A percentile compares a stretch with the other conserved stretches of the same genome.
phyloP scores from a whole-genome alignment of 2,113 vertebrate genomes.

The Trematomus loennbergii region DNA sequence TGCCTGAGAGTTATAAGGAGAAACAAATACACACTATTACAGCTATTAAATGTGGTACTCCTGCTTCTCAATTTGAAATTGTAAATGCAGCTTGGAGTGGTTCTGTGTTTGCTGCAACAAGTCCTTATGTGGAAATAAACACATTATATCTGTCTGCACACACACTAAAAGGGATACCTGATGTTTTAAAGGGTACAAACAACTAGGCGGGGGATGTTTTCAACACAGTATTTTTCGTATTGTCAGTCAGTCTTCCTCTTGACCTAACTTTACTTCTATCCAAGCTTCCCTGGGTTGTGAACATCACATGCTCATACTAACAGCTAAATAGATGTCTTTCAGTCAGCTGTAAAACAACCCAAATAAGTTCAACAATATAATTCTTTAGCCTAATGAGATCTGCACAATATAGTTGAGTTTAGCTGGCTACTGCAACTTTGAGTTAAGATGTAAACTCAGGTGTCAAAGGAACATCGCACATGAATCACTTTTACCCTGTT shows the following conservation, averaged over 20 bases:
- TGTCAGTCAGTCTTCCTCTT: neutral
- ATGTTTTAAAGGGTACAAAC: neutral
- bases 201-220: constrained; percentile 20
- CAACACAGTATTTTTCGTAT: neutral
- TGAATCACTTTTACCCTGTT: neutral
- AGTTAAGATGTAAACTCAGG: neutral
- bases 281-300: neutral
- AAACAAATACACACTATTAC: constrained; percentile 5
- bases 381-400: neutral
- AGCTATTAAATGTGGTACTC: neutral
- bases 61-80: neutral
- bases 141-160: neutral
- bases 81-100: constrained; percentile 11
- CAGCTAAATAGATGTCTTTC: neutral
- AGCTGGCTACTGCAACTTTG: neutral
- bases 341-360: neutral
- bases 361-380: neutral
- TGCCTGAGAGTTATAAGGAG: neutral
- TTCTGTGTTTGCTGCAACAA: constrained; percentile 3
- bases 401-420: neutral
- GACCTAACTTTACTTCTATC: neutral
- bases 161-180: neutral
- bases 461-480: neutral
- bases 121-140: constrained; percentile 7
- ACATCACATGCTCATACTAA: neutral